Evolutionary conservation across 2,888 invertebrate species (phyloP).

Genomic region (Malacosoma neustria): DNA sequence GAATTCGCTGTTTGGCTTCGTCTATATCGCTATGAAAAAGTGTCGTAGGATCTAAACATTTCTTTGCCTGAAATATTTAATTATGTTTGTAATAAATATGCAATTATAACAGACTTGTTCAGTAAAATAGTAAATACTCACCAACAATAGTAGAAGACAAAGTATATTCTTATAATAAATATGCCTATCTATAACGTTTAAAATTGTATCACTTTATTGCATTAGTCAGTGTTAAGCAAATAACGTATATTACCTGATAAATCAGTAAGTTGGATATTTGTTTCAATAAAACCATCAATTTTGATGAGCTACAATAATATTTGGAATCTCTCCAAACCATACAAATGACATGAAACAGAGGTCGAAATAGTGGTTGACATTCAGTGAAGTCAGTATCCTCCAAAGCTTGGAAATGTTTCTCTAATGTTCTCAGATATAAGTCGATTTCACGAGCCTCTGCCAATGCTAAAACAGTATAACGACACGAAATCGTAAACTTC

Average conservation of each 20-base stretch:
- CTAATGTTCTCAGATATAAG: slow-evolving; percentile 87
- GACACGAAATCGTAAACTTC: neutral
- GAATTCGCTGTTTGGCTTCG: slow-evolving; percentile 90
- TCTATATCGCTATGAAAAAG: slow-evolving; percentile 96
- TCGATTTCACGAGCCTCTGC: slow-evolving; percentile 95
- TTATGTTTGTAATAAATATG: no score
- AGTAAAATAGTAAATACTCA: no score
- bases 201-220: no score
- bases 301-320: slow-evolving; percentile 91
- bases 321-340: slow-evolving; percentile 93
- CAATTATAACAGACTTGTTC: no score
- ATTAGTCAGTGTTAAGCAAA: no score
- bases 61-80: slow-evolving; percentile 79
- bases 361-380: slow-evolving; percentile 82
- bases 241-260: slow-evolving; percentile 85
- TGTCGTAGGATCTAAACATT: slow-evolving; percentile 91
- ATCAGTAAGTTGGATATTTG: slow-evolving; percentile 94
- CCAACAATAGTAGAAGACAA: no score
- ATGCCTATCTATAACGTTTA: no score
- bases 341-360: slow-evolving; percentile 90
- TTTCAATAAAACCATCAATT: slow-evolving; percentile 90
- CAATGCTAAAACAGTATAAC: slow-evolving; percentile 73
- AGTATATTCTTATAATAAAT: no score
- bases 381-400: slow-evolving; percentile 93
- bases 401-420: slow-evolving; percentile 85